A percentile compares a stretch with the other conserved stretches of the same genome.
Evolutionary conservation across 2,888 invertebrate species (phyloP).

Genomic region (Polydrusus cervinus): DNA sequence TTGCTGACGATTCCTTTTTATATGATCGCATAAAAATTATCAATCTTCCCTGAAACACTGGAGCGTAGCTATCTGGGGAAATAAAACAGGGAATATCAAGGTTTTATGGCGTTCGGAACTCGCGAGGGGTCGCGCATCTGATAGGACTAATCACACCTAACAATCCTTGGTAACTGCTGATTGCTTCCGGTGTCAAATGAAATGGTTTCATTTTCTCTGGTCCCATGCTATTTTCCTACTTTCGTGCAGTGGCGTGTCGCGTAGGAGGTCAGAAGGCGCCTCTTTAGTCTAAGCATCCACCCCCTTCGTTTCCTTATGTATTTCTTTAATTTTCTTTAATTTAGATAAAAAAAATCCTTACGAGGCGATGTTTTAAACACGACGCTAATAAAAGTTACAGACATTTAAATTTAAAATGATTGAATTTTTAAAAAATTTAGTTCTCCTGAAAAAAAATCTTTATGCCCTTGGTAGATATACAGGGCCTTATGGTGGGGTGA

Average conservation of each 20-base stretch:
- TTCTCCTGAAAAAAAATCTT: too few relatives aligned
- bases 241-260: background rate
- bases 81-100: conserved; percentile 22
- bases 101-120: conserved; percentile 18
- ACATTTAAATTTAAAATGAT: too few relatives aligned
- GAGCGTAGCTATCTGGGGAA: conserved; percentile 20
- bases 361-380: too few relatives aligned
- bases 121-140: conserved; percentile 24
- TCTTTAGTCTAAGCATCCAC: too few relatives aligned
- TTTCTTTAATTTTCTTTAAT: too few relatives aligned
- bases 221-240: conserved; percentile 4
- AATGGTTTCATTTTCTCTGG: conserved; percentile 8
- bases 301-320: too few relatives aligned
- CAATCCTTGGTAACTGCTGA: conserved; percentile 26
- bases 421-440: too few relatives aligned
- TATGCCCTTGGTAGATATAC: too few relatives aligned
- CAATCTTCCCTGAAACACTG: conserved; percentile 43
- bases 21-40: conserved; percentile 67
- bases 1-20: conserved; percentile 62
- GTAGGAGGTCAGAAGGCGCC: too few relatives aligned
- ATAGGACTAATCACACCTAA: conserved; percentile 28
- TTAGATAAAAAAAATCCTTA: too few relatives aligned
- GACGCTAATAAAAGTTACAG: too few relatives aligned
- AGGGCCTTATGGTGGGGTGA: too few relatives aligned
- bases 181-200: conserved; percentile 21